Conservation (phyloP, 92 coral and sea anemone genomes). For the Desmophyllum pertusum region DNA sequence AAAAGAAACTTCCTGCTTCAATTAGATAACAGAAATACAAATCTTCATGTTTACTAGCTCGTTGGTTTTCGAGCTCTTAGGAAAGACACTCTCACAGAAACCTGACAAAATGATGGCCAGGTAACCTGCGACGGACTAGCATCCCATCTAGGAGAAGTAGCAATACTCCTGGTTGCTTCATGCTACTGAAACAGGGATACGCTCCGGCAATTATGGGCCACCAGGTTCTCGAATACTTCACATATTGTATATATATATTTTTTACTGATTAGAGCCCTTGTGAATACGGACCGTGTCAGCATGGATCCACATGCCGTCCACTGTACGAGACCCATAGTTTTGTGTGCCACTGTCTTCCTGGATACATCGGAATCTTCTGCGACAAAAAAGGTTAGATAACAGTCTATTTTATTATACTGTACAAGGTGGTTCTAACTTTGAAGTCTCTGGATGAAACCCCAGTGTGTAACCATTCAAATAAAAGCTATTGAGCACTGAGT, state of each 20-base stretch:
- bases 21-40: too few relatives aligned
- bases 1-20: too few relatives aligned
- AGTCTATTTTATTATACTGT: background rate
- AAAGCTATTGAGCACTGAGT: too few relatives aligned
- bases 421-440: background rate
- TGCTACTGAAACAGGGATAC: too few relatives aligned
- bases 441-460: background rate
- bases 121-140: too few relatives aligned
- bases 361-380: constrained; percentile 7
- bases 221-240: too few relatives aligned
- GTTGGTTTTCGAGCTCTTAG: too few relatives aligned
- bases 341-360: constrained; percentile 8
- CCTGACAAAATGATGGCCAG: too few relatives aligned
- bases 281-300: constrained; percentile 18
- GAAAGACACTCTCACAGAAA: background rate
- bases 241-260: background rate
- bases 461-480: background rate
- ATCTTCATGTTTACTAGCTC: too few relatives aligned
- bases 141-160: too few relatives aligned
- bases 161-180: too few relatives aligned
- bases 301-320: constrained; percentile 14
- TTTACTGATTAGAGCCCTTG: constrained; percentile 5
- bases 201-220: too few relatives aligned
- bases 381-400: background rate
- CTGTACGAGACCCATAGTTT: constrained; percentile 13